Percentiles rank a stretch among this genome's conserved stretches.
Conservation (phyloP, 2,113 vertebrate genomes). For the Pelobates fuscus region DNA sequence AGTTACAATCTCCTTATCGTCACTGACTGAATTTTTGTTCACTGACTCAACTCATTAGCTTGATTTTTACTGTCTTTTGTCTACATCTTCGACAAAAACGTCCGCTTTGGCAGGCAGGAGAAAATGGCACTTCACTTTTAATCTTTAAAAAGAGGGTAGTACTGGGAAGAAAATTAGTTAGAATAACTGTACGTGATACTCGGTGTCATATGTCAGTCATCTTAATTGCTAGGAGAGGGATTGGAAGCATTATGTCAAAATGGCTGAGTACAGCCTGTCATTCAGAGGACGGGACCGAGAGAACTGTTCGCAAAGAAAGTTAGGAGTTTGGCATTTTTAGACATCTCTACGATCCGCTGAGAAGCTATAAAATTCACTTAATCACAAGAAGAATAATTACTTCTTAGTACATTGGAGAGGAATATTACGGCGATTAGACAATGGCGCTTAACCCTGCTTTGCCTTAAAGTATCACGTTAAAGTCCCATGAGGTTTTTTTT, state of each 20-base stretch:
- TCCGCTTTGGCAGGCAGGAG: not conserved
- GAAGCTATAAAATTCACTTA: not conserved
- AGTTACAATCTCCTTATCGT: constrained; percentile 34
- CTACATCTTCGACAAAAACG: constrained; percentile 33
- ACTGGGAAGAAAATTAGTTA: constrained; percentile 8
- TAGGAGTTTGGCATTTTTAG: not conserved
- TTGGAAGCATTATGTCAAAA: constrained; percentile 17
- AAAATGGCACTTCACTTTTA: constrained; percentile 24
- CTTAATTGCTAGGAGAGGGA: constrained; percentile 35
- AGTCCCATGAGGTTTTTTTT: too few species aligned
- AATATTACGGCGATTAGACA: too few species aligned
- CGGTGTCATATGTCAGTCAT: constrained; percentile 38
- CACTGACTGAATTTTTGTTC: constrained; percentile 43
- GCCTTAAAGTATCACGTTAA: too few species aligned
- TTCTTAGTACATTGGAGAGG: too few species aligned
- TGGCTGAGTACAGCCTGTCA: constrained; percentile 5
- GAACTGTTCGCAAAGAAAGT: not conserved
- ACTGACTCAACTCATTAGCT: constrained; percentile 44
- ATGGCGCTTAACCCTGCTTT: too few species aligned
- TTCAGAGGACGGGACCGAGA: not conserved
- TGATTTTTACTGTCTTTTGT: constrained; percentile 21
- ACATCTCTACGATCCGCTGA: not conserved
- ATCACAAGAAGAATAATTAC: too few species aligned
- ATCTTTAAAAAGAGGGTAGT: constrained; percentile 18
- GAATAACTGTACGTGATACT: not conserved